Conservation (phyloP, 1,140 invertebrate genomes). For the Amyelois transitella region DNA sequence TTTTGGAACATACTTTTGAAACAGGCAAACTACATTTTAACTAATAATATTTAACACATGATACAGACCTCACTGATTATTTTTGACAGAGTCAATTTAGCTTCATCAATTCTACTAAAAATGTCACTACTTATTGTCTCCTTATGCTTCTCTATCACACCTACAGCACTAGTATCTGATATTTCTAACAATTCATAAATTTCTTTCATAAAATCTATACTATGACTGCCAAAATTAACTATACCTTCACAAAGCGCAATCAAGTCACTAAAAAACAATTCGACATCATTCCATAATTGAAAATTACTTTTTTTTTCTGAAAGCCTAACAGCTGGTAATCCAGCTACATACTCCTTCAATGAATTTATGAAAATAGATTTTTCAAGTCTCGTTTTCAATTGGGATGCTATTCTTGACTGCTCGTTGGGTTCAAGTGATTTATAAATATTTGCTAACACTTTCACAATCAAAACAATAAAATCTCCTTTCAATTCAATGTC, state of each 20-base stretch:
- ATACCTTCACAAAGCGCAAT: slow-evolving; percentile 44
- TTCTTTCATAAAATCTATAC: slow-evolving; percentile 29
- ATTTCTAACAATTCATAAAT: slow-evolving; percentile 39
- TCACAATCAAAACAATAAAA: slow-evolving; percentile 58
- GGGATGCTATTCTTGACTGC: slow-evolving; percentile 38
- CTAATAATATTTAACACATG: no score
- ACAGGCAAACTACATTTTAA: no score
- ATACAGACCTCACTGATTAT: slow-evolving; percentile 14
- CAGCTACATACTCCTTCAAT: slow-evolving; percentile 39
- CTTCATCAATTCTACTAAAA: slow-evolving; percentile 30
- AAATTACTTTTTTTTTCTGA: slow-evolving; percentile 55
- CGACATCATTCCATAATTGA: slow-evolving; percentile 56
- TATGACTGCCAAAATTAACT: slow-evolving; percentile 32
- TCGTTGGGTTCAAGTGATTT: slow-evolving; percentile 41
- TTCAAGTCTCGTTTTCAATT: slow-evolving; percentile 45
- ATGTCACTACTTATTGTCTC: slow-evolving; percentile 43
- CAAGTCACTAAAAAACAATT: slow-evolving; percentile 45
- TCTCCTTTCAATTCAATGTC: slow-evolving; percentile 50
- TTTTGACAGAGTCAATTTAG: slow-evolving; percentile 27
- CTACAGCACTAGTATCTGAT: slow-evolving; percentile 38
- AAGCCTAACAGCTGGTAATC: slow-evolving; percentile 41
- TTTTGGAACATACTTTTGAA: no score
- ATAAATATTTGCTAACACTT: slow-evolving; percentile 48
- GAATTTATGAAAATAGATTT: slow-evolving; percentile 46
- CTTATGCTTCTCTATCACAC: slow-evolving; percentile 46